Conservation (phyloP, 2,888 invertebrate genomes). For the Julus scanicus region DNA sequence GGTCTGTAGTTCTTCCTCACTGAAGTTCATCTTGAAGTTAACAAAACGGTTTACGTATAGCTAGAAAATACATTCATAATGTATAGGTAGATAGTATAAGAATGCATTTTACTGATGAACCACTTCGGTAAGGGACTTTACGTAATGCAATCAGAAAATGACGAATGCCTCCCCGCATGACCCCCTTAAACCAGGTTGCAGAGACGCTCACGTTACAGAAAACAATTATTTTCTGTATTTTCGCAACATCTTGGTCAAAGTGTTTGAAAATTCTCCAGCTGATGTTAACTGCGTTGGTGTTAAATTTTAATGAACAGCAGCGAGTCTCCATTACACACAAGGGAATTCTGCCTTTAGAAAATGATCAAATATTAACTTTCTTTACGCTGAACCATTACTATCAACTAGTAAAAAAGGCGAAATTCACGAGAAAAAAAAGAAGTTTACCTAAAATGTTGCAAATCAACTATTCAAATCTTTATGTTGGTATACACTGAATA, state of each 20-base stretch:
- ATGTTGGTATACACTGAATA: too few species aligned
- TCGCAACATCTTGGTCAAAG: constrained; percentile 36
- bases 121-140: too few species aligned
- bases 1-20: too few species aligned
- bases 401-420: not conserved
- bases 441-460: not conserved
- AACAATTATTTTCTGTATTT: not conserved
- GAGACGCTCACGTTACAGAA: not conserved
- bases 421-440: not conserved
- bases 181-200: not conserved
- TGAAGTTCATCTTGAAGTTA: too few species aligned
- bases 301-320: constrained; percentile 38
- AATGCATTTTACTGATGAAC: too few species aligned
- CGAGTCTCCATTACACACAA: constrained; percentile 21
- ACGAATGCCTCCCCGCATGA: not conserved
- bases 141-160: too few species aligned
- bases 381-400: not conserved
- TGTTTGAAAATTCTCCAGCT: not conserved
- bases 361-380: constrained; percentile 42
- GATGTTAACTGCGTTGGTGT: not conserved
- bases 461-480: not conserved
- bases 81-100: too few species aligned
- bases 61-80: too few species aligned
- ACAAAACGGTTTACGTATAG: too few species aligned
- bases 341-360: not conserved